Base-by-base conservation (phyloP, 1,140 invertebrate species). In the Orussus abietinus region DNA sequence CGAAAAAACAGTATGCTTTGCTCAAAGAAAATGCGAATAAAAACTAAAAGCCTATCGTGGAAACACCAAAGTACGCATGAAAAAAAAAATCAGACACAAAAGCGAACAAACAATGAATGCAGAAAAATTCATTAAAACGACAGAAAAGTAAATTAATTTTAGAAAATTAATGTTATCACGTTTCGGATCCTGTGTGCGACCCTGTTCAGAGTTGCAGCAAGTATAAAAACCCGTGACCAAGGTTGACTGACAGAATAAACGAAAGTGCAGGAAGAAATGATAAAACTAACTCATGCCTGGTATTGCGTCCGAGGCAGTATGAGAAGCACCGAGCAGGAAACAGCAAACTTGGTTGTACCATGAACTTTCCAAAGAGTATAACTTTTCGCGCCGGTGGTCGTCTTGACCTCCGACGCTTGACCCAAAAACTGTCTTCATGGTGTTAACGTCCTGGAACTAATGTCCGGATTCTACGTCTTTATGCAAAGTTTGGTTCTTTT, bases 361-460 rank as follows among this genome's bases (percentile, higher is more conserved):
- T 25, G 22, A 7, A n/a, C n/a, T 25, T 6, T 7, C 6, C 6
- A n/a, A 25, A 25, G 22, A n/a, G 22, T 7, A 25, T 7, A n/a
- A 25, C n/a, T 25, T 25, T n/a, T n/a, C 6, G 6, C 22, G 22
- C n/a, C 22, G 6, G 22, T 7, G 6, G 22, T n/a, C n/a, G 6
- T n/a, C 22, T 25, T n/a, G 22, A 25, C 22, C 22, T n/a, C n/a
- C n/a, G n/a, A 25, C n/a, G 22, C 22, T n/a, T 25, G 22, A 25
- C 22, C 22, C 22, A n/a, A 25, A 25, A n/a, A n/a, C n/a, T n/a
- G 22, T 6, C 6, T 25, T 25, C n/a, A n/a, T 6, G n/a, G 22
- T 6, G 6, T 25, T 25, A 25, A 25, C n/a, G 22, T n/a, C 22
- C 6, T n/a, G 22, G 22, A 25, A 25, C 22, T 25, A 25, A 25